phyloP scores from a whole-genome alignment of 2,888 invertebrate species.

The Drosophila borealis region DNA sequence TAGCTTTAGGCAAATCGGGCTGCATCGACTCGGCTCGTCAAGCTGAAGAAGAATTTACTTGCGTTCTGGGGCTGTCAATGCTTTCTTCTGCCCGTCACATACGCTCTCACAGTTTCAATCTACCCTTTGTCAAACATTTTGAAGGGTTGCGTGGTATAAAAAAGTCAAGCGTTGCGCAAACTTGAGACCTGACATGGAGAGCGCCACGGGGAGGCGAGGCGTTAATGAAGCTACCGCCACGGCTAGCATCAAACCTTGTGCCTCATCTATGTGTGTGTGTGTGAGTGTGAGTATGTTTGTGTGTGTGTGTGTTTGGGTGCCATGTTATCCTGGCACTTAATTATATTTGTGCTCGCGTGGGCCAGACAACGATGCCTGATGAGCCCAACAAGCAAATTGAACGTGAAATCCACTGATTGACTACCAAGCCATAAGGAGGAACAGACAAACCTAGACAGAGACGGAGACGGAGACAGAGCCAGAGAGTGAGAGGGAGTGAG shows the following conservation, averaged over 20 bases:
- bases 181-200: constrained; percentile 38
- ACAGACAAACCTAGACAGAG: constrained; percentile 7
- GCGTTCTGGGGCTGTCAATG: too few relatives aligned
- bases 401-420: constrained; percentile 73
- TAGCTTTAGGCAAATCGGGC: too few relatives aligned
- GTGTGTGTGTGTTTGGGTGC: constrained; percentile 37
- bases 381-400: constrained; percentile 69
- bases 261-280: neutral
- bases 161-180: constrained; percentile 42
- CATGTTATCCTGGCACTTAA: constrained; percentile 63
- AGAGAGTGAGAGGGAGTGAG: neutral
- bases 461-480: neutral
- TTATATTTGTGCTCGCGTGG: constrained; percentile 63
- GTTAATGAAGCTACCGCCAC: constrained; percentile 60
- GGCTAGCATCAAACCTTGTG: constrained; percentile 33
- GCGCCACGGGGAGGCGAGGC: constrained; percentile 11
- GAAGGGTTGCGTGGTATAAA: constrained; percentile 4
- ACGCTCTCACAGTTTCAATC: neutral
- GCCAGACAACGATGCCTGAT: constrained; percentile 54
- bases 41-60: too few relatives aligned
- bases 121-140: neutral
- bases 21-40: too few relatives aligned
- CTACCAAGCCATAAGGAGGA: constrained; percentile 23
- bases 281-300: neutral
- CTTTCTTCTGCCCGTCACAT: neutral